phyloP scores from a whole-genome alignment of 2,888 invertebrate genomes.

The Drosophila sordidapex region DNA sequence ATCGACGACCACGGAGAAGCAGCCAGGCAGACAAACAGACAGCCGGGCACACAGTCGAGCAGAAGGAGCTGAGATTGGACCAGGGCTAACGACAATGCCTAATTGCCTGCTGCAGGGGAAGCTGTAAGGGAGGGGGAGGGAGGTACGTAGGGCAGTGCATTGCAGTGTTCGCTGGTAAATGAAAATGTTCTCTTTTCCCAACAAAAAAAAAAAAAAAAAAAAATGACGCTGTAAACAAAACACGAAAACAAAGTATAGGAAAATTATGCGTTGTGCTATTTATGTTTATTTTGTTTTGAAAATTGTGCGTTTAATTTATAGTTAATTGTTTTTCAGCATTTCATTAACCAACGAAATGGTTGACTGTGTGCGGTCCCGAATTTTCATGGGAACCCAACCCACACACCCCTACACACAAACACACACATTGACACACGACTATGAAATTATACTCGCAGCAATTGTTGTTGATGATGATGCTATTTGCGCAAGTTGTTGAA shows the following conservation, averaged over 20 bases:
- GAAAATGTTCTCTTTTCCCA: slow-evolving; percentile 50
- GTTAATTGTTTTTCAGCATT: slow-evolving; percentile 76
- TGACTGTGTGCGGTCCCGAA: slow-evolving; percentile 75
- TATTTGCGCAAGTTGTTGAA: slow-evolving; percentile 80
- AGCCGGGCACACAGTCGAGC: background rate
- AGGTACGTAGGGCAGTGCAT: background rate
- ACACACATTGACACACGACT: slow-evolving; percentile 38
- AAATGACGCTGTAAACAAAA: slow-evolving; percentile 64
- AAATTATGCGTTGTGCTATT: slow-evolving; percentile 70
- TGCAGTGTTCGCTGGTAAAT: slow-evolving; percentile 46
- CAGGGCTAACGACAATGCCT: slow-evolving; percentile 63
- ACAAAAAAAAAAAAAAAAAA: slow-evolving; percentile 28
- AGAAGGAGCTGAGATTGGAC: slow-evolving; percentile 36
- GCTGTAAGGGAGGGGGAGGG: background rate
- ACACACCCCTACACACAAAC: slow-evolving; percentile 16
- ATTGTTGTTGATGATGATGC: slow-evolving; percentile 68
- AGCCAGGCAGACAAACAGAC: background rate
- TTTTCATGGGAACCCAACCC: slow-evolving; percentile 61
- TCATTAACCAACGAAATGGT: slow-evolving; percentile 72
- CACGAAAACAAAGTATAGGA: slow-evolving; percentile 55
- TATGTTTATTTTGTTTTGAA: slow-evolving; percentile 79
- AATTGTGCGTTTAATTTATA: slow-evolving; percentile 80
- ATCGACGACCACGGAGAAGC: slow-evolving; percentile 29
- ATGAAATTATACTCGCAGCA: slow-evolving; percentile 53
- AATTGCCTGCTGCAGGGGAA: slow-evolving; percentile 52